Conservation (phyloP, 1,140 invertebrate genomes). For the Apis dorsata region DNA sequence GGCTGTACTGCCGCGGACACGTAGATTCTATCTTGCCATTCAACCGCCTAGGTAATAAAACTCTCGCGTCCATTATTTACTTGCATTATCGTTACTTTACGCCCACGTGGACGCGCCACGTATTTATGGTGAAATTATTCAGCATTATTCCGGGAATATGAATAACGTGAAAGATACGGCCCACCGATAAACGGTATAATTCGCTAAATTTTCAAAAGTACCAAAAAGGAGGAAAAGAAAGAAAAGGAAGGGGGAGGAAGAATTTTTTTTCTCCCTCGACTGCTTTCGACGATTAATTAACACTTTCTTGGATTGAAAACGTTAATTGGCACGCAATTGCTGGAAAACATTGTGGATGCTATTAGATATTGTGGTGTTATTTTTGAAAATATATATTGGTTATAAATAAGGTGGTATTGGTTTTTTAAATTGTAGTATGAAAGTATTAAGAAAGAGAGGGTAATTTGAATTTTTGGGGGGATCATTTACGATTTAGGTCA, state of each 20-base stretch:
- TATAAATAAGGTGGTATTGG: too few species aligned
- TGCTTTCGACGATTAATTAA: too few species aligned
- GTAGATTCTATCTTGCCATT: conserved; percentile 78
- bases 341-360: too few species aligned
- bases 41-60: conserved; percentile 77
- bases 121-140: conserved; percentile 79
- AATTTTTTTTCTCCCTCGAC: not conserved
- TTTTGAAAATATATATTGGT: too few species aligned
- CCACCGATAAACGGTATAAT: conserved; percentile 44
- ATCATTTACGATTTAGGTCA: too few species aligned
- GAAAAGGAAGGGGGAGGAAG: not conserved
- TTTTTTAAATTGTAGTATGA: too few species aligned
- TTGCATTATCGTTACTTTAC: conserved; percentile 79
- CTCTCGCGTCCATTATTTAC: conserved; percentile 78
- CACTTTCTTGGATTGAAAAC: too few species aligned
- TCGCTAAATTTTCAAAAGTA: conserved; percentile 25
- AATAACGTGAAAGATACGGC: conserved; percentile 69
- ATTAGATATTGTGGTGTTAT: too few species aligned
- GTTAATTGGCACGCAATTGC: too few species aligned
- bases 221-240: not conserved
- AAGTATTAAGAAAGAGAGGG: too few species aligned
- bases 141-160: conserved; percentile 77
- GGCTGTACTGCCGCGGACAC: conserved; percentile 63
- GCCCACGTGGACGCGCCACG: conserved; percentile 72
- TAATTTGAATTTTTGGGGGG: too few species aligned